Conservation (phyloP, 2,797 vertebrate species). For the Bradypus variegatus region DNA sequence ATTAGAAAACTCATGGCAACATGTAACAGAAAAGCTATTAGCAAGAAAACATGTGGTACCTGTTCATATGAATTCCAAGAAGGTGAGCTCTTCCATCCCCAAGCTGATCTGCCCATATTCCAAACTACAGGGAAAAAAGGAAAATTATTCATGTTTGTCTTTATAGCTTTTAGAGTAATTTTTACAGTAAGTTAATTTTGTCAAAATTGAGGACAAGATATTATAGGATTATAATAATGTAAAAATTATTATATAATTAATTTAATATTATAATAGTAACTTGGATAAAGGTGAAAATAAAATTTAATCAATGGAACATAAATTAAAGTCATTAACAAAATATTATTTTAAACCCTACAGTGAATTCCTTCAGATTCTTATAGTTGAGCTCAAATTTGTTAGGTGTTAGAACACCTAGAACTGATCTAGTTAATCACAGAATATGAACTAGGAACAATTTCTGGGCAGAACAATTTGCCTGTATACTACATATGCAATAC, state of each 20-base stretch:
- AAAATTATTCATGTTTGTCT: constrained; percentile 27
- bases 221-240: background rate
- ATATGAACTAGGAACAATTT: background rate
- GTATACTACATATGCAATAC: background rate
- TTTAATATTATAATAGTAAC: background rate
- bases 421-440: background rate
- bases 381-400: background rate
- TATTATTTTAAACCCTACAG: constrained; percentile 3
- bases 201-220: background rate
- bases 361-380: background rate
- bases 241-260: too few species aligned
- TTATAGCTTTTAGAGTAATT: background rate
- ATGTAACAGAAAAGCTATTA: background rate
- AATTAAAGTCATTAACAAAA: background rate
- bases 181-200: background rate
- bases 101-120: constrained; percentile 83
- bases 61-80: constrained; percentile 79
- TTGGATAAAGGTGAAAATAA: constrained; percentile 18
- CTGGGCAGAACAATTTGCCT: background rate
- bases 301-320: background rate
- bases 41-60: constrained; percentile 64
- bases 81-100: constrained; percentile 83
- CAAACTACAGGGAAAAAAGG: constrained; percentile 75
- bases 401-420: background rate
- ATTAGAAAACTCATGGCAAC: background rate